Percentiles rank a stretch among this genome's conserved stretches.
These are phyloP conservation scores for Pangasius djambal DNA, from an alignment of 2,797 vertebrate genomes.

Conservation along the genomic window DNA sequence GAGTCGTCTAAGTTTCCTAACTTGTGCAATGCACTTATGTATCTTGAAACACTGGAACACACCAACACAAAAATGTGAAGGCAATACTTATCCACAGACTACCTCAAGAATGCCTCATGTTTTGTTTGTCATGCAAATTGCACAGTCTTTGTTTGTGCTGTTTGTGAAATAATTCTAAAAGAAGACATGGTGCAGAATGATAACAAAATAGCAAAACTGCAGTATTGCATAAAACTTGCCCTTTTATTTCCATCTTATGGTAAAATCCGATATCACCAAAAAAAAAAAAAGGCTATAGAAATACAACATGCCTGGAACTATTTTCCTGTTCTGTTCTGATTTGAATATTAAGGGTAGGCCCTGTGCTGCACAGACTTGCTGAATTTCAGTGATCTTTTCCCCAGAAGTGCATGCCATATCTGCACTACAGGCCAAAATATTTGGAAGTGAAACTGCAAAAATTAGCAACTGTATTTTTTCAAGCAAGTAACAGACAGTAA, in stretches of 20 bases:
- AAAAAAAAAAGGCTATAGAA: not conserved
- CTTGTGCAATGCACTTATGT: not conserved
- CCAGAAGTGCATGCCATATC: not conserved
- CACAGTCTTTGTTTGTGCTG: not conserved
- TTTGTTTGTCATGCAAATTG: not conserved
- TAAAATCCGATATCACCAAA: not conserved
- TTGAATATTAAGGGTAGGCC: not conserved
- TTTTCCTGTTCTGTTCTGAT: not conserved
- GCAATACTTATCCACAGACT: not conserved
- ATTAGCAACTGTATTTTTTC: not conserved
- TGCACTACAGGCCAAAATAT: not conserved
- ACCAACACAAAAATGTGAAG: conserved; percentile 1
- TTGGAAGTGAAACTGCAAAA: not conserved
- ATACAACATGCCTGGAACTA: not conserved
- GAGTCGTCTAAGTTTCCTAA: not conserved
- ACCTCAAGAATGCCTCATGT: not conserved
- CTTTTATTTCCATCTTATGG: not conserved
- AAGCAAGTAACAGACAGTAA: not conserved
- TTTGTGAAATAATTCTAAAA: not conserved
- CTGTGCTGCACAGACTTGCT: not conserved
- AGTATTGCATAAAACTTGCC: not conserved
- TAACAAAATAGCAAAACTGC: not conserved
- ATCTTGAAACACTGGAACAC: conserved; percentile 23
- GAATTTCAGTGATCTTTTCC: not conserved
- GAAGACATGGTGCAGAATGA: not conserved